A percentile compares a stretch with the other conserved stretches of the same genome.
Conservation (phyloP, 2,797 vertebrate species). For the Denticeps clupeoides region DNA sequence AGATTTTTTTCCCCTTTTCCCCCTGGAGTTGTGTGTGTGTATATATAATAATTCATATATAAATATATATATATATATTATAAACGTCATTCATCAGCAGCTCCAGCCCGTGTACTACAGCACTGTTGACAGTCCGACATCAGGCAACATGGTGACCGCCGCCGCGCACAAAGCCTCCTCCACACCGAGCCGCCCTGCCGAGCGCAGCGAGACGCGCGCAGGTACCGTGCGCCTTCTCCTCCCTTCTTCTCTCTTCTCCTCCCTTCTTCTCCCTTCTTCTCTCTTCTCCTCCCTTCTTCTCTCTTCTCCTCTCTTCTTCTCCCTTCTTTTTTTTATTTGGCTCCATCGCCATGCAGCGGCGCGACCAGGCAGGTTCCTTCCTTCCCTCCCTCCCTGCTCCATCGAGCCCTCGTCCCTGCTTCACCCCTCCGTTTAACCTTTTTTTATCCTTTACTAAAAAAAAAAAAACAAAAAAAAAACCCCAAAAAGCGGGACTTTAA, state of each 20-base stretch:
- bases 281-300: not conserved
- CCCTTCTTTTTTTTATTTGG: not conserved
- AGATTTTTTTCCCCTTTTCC: no score
- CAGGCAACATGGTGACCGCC: slow-evolving; percentile 29
- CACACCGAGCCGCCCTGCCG: slow-evolving; percentile 30
- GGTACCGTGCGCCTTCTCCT: slow-evolving; percentile 34
- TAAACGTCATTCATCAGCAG: no score
- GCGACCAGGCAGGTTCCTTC: no score
- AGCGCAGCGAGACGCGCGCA: slow-evolving; percentile 34
- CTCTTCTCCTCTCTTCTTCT: not conserved
- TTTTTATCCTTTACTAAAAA: no score
- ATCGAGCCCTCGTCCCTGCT: no score
- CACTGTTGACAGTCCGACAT: slow-evolving; percentile 1
- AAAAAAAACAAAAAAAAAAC: no score
- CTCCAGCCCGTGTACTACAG: not conserved
- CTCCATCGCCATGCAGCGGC: not conserved
- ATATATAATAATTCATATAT: no score
- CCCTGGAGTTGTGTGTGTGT: no score
- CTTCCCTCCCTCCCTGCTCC: no score
- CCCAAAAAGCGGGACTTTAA: no score
- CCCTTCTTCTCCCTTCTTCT: not conserved
- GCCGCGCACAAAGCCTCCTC: slow-evolving; percentile 26
- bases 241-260: not conserved
- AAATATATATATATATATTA: no score
- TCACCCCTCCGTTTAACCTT: no score